phyloP scores from a whole-genome alignment of 2,888 invertebrate species.

The Eupithecia subumbrata region DNA sequence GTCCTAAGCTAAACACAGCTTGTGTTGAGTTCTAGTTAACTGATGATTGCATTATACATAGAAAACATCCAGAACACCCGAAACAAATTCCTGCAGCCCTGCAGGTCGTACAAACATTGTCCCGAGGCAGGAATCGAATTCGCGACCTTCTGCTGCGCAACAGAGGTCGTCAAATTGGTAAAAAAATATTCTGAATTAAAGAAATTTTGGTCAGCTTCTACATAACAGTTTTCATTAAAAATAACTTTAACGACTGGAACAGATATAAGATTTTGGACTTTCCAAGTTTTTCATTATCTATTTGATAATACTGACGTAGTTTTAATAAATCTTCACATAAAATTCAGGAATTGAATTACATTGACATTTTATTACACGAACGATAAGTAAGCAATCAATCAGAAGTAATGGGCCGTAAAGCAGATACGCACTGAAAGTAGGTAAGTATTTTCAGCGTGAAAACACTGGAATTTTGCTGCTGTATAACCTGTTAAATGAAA shows the following conservation, averaged over 20 bases:
- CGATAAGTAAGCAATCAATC: constrained; percentile 34
- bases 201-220: too few relatives aligned
- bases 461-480: neutral
- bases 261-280: neutral
- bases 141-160: too few relatives aligned
- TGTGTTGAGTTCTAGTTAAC: too few relatives aligned
- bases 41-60: too few relatives aligned
- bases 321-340: constrained; percentile 27
- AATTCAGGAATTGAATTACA: constrained; percentile 13
- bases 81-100: too few relatives aligned
- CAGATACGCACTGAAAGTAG: constrained; percentile 22
- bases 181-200: too few relatives aligned
- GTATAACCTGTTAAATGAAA: neutral
- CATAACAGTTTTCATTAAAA: too few relatives aligned
- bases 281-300: neutral
- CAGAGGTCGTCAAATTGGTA: too few relatives aligned
- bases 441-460: neutral
- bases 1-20: too few relatives aligned
- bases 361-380: constrained; percentile 22
- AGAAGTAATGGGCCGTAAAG: constrained; percentile 35
- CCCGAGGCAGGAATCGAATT: too few relatives aligned
- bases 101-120: too few relatives aligned
- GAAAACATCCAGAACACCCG: too few relatives aligned
- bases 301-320: neutral
- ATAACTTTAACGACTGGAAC: neutral